A percentile compares a stretch with the other conserved stretches of the same genome.
These are phyloP conservation scores for Brachyistius frenatus DNA, from an alignment of 2,113 vertebrate species.

Conservation along the genomic window DNA sequence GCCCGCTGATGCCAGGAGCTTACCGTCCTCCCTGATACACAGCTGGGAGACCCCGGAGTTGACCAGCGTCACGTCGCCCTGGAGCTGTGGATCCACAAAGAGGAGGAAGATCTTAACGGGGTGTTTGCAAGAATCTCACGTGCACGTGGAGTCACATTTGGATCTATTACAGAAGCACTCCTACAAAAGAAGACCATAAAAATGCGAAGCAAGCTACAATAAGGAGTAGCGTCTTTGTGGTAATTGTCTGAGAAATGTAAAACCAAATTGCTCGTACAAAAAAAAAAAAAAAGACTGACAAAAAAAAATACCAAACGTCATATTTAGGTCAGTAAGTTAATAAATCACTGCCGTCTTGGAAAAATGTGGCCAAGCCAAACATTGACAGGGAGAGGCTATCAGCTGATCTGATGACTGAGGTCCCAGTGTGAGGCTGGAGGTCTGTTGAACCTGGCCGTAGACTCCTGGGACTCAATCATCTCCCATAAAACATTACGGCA, in stretches of 20 bases:
- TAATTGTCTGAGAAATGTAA: neutral
- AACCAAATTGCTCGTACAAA: slow-evolving; percentile 25
- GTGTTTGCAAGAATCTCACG: neutral
- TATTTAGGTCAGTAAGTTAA: slow-evolving; percentile 59
- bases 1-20: slow-evolving; percentile 90
- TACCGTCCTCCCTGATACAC: slow-evolving; percentile 87
- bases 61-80: slow-evolving; percentile 83
- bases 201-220: too few relatives aligned
- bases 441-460: slow-evolving; percentile 79
- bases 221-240: neutral
- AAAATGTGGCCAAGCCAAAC: slow-evolving; percentile 66
- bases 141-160: neutral
- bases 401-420: slow-evolving; percentile 79
- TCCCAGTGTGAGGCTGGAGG: slow-evolving; percentile 71
- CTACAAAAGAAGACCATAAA: neutral
- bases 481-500: slow-evolving; percentile 78
- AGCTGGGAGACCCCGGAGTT: slow-evolving; percentile 93
- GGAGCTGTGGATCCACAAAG: slow-evolving; percentile 82
- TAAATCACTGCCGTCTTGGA: slow-evolving; percentile 62
- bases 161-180: neutral
- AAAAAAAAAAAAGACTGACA: slow-evolving; percentile 39
- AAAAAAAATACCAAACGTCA: slow-evolving; percentile 45
- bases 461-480: slow-evolving; percentile 80
- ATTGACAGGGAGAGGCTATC: slow-evolving; percentile 59
- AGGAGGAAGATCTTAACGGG: slow-evolving; percentile 18